These are phyloP conservation scores for Cynocephalus volans DNA, from an alignment of 2,113 vertebrate genomes.

Conservation along the genomic window DNA sequence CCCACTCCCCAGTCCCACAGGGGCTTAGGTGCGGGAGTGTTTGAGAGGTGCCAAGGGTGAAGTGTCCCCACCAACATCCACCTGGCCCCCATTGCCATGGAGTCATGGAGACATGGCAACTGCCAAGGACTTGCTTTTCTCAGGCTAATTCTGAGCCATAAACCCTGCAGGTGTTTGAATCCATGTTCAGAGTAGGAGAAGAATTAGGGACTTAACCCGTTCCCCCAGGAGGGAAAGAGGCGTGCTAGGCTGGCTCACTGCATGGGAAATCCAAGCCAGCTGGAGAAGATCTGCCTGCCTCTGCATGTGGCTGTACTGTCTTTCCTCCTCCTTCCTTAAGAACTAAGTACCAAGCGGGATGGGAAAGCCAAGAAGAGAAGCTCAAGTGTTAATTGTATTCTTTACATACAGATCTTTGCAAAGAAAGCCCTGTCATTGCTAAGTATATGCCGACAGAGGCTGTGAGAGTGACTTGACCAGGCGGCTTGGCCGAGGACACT, in stretches of 20 bases:
- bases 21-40: constrained; percentile 83
- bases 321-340: constrained; percentile 89
- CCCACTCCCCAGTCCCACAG: constrained; percentile 79
- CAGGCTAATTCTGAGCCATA: constrained; percentile 89
- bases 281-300: constrained; percentile 92
- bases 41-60: constrained; percentile 78
- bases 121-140: constrained; percentile 90
- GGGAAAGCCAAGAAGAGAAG: constrained; percentile 91
- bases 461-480: constrained; percentile 95
- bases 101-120: constrained; percentile 77
- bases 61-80: neutral
- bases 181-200: constrained; percentile 88
- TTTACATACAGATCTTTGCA: constrained; percentile 97
- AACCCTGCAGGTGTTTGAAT: constrained; percentile 88
- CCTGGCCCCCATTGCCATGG: neutral
- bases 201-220: constrained; percentile 84
- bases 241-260: constrained; percentile 89
- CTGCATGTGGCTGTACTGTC: constrained; percentile 92
- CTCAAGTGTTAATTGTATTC: constrained; percentile 96
- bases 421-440: constrained; percentile 97
- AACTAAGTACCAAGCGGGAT: constrained; percentile 90
- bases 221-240: constrained; percentile 65
- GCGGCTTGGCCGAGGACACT: constrained; percentile 91
- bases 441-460: constrained; percentile 96
- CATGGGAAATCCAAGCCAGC: constrained; percentile 90